These are phyloP conservation scores for Netelia virgata DNA, from an alignment of 2,888 invertebrate species.

Conservation along the genomic window DNA sequence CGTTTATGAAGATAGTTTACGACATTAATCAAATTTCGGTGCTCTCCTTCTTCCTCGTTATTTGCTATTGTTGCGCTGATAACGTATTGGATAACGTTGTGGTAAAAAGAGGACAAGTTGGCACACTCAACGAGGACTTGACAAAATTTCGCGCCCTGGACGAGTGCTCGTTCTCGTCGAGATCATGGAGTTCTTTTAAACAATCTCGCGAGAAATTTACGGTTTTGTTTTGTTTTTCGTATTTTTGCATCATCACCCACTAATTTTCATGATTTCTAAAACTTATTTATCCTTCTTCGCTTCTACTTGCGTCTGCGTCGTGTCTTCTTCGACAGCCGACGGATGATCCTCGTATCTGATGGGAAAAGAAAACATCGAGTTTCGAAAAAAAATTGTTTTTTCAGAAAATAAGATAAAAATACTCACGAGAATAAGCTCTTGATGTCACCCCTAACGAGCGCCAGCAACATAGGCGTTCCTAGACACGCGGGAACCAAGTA, in stretches of 20 bases:
- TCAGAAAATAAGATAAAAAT: conserved; percentile 34
- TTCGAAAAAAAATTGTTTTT: conserved; percentile 13
- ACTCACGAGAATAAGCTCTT: conserved; percentile 95
- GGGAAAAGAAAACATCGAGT: conserved; percentile 29
- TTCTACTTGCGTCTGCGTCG: conserved; percentile 80
- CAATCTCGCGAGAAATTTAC: background rate
- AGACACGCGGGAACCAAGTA: conserved; percentile 99
- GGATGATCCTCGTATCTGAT: conserved; percentile 90
- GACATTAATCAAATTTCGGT: conserved; percentile 57
- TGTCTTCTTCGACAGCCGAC: conserved; percentile 83
- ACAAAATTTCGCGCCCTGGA: conserved; percentile 12
- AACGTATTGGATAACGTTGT: conserved; percentile 12
- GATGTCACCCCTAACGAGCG: conserved; percentile 95
- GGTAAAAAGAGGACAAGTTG: conserved; percentile 24
- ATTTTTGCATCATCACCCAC: conserved; percentile 20
- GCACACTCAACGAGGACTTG: conserved; percentile 48
- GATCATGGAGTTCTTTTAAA: background rate
- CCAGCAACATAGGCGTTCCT: conserved; percentile 95
- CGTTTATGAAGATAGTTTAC: conserved; percentile 51
- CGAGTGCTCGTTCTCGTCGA: background rate
- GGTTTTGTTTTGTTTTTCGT: background rate
- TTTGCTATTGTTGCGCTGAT: conserved; percentile 47
- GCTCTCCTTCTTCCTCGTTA: conserved; percentile 17
- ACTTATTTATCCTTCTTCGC: conserved; percentile 79
- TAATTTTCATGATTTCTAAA: conserved; percentile 4